Evolutionary conservation across 2,797 vertebrate species (phyloP).

Genomic region (Chelon labrosus): DNA sequence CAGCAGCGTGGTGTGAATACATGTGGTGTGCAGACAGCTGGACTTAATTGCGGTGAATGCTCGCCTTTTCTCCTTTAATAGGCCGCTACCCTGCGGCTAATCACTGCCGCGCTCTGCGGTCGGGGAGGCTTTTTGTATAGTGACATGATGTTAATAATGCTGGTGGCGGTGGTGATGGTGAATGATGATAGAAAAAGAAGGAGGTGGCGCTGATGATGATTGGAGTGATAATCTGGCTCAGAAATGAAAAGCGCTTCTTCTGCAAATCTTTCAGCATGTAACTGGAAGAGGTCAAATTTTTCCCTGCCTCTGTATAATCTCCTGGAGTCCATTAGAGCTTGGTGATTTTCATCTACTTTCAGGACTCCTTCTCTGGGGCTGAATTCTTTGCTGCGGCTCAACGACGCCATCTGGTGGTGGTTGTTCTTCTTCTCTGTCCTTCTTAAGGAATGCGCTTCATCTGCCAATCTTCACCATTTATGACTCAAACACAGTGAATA

Average conservation of each 20-base stretch:
- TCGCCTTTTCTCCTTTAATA: slow-evolving; percentile 42
- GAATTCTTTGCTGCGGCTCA: slow-evolving; percentile 28
- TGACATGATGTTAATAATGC: slow-evolving; percentile 24
- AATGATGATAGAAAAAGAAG: slow-evolving; percentile 6
- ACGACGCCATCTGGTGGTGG: slow-evolving; percentile 64
- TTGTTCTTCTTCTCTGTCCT: slow-evolving; percentile 1
- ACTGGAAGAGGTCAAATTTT: slow-evolving; percentile 26
- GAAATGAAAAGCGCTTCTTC: slow-evolving; percentile 21
- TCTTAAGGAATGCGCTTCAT: slow-evolving; percentile 31
- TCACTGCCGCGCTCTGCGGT: slow-evolving; percentile 39
- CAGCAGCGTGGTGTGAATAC: slow-evolving; percentile 1
- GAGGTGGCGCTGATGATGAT: slow-evolving; percentile 24
- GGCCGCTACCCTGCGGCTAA: slow-evolving; percentile 20
- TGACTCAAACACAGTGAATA: neutral
- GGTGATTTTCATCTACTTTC: slow-evolving; percentile 30
- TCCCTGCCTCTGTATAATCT: slow-evolving; percentile 21
- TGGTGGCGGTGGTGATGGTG: slow-evolving; percentile 29
- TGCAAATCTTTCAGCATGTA: slow-evolving; percentile 18
- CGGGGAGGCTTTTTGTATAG: slow-evolving; percentile 20
- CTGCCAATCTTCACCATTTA: slow-evolving; percentile 21
- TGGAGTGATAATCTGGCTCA: slow-evolving; percentile 16
- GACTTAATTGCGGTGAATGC: slow-evolving; percentile 45
- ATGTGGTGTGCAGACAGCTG: slow-evolving; percentile 26
- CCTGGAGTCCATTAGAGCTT: slow-evolving; percentile 26
- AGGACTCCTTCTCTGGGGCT: slow-evolving; percentile 28